Evolutionary conservation across 2,113 vertebrate genomes (phyloP), one percentile per base, ranked within the genome.

Genomic region (Rhinoptilus africanus): DNA sequence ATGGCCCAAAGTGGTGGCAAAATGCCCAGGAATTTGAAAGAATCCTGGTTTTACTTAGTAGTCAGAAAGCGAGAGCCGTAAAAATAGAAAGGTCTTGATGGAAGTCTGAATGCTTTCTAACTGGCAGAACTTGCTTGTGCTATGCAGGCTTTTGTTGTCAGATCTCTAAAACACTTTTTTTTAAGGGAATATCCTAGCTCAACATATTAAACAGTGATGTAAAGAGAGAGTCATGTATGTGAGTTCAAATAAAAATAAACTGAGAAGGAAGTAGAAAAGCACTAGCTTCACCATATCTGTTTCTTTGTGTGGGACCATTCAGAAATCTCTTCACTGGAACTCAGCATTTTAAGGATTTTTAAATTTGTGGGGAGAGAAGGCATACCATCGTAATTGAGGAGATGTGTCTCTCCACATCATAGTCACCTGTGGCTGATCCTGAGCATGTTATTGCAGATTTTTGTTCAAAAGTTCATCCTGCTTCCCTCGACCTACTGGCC

Each of bases 11-110:
- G 93, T 76, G 21, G 94, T 98, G 98, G 98, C 98, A 97, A 56
- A 63, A 80, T 98, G 97, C 97, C 97, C 98, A 97, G 96, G 92
- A 97, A 97, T 97, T 96, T 95, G 90, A 97, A 97, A 95, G 85
- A 97, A 97, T 96, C 48, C 95, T 98, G 96, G 45, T 97, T 98
- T 97, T 74, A 71, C 93, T 98, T 98, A 97, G 74, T 88, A 97
- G 93, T 93, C 95, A 96, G 82, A 97, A 96, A 54, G 85, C 69
- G 92, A 93, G 80, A 83, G 90, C 53, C 84, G 92, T 98, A 97
- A 98, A 98, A 97, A 83, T 81, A 93, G 64, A 93, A 91, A 92
- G 37, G 35, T 19, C 35, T 90, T 48, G 66, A 66, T 96, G 53
- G 95, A 97, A 96, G 43, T 85, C 84, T 1, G 6, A 89, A 73